These are phyloP conservation scores for Colinus virginianus DNA, from an alignment of 2,113 vertebrate species.

Conservation along the genomic window DNA sequence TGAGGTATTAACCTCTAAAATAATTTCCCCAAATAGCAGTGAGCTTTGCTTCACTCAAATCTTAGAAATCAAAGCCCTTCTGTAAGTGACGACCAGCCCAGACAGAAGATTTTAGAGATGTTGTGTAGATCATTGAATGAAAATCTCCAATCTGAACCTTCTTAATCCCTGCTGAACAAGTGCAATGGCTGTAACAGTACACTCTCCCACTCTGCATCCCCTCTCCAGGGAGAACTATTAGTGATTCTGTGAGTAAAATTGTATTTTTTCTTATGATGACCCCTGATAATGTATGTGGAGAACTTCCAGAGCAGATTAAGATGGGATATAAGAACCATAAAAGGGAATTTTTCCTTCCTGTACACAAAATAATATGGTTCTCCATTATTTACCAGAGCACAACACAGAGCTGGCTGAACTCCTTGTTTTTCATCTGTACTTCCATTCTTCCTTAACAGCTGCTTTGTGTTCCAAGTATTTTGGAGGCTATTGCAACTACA, in stretches of 20 bases:
- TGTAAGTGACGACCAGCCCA: not conserved
- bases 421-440: not conserved
- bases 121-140: not conserved
- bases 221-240: not conserved
- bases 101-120: rapidly evolving
- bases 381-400: not conserved
- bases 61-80: not conserved
- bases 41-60: not conserved
- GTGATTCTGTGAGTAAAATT: not conserved
- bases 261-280: not conserved
- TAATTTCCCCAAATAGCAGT: not conserved
- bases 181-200: rapidly evolving
- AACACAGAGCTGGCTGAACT: not conserved
- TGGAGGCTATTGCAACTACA: not conserved
- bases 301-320: not conserved
- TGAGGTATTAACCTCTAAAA: not conserved
- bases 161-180: rapidly evolving
- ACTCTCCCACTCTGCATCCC: not conserved
- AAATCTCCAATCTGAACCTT: not conserved
- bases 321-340: not conserved
- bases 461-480: not conserved
- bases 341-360: not conserved
- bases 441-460: not conserved
- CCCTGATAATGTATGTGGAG: rapidly evolving
- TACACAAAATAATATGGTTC: not conserved